Percentiles rank a stretch among this genome's conserved stretches.
These are phyloP conservation scores for Tanytarsus gracilentus DNA, from an alignment of 2,888 invertebrate genomes.

Conservation along the genomic window DNA sequence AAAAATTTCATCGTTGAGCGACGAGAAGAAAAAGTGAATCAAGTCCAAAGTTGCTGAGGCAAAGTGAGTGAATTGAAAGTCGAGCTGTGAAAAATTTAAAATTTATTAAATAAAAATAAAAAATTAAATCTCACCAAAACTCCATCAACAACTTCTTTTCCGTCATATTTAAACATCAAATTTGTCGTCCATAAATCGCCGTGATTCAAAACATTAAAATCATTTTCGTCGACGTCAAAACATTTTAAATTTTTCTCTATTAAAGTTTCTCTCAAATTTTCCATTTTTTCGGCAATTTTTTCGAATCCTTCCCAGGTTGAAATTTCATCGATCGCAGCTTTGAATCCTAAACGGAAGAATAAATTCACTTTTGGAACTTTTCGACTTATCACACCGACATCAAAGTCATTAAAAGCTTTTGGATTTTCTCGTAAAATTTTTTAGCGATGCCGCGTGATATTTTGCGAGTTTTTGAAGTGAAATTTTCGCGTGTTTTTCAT, in stretches of 20 bases:
- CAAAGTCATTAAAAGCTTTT: constrained; percentile 32
- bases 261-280: constrained; percentile 38
- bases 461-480: constrained; percentile 47
- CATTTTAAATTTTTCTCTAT: not conserved
- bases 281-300: constrained; percentile 41
- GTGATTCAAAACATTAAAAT: constrained; percentile 47
- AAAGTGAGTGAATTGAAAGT: constrained; percentile 16
- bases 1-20: constrained; percentile 4
- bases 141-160: constrained; percentile 36
- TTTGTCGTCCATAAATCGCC: constrained; percentile 50
- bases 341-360: no score
- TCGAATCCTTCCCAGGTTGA: constrained; percentile 44
- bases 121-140: constrained; percentile 34
- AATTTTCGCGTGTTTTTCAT: constrained; percentile 46
- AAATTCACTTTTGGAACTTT: constrained; percentile 35
- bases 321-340: constrained; percentile 37
- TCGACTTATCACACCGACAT: constrained; percentile 33
- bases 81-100: not conserved
- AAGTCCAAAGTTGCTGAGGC: constrained; percentile 7
- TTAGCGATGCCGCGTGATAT: constrained; percentile 50
- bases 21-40: not conserved
- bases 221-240: constrained; percentile 2
- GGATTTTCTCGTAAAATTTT: constrained; percentile 38
- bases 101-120: not conserved
- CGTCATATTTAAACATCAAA: constrained; percentile 44